Percentiles rank a stretch among this genome's conserved stretches.
Evolutionary conservation across 2,888 invertebrate genomes (phyloP).

Genomic region (Drosophila testacea): DNA sequence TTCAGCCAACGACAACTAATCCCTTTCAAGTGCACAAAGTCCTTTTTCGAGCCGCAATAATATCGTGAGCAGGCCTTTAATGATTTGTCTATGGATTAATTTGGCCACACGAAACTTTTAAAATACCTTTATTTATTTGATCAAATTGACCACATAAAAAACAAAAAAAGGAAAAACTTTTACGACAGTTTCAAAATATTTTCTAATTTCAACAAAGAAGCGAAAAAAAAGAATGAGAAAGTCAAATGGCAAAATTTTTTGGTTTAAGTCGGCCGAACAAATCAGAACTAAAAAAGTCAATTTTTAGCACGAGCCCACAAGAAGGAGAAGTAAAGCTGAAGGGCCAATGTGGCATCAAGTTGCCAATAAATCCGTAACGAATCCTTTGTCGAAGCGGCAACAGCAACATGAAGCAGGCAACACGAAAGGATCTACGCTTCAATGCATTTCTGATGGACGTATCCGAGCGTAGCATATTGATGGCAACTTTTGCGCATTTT

Average conservation of each 20-base stretch:
- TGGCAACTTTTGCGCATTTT: slow-evolving; percentile 81
- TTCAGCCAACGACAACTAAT: slow-evolving; percentile 50
- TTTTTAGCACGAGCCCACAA: slow-evolving; percentile 52
- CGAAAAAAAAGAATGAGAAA: not conserved
- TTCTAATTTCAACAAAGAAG: slow-evolving; percentile 22
- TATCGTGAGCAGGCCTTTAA: slow-evolving; percentile 36
- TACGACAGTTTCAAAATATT: slow-evolving; percentile 27
- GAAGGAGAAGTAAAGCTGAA: slow-evolving; percentile 24
- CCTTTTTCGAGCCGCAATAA: slow-evolving; percentile 53
- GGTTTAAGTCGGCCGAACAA: slow-evolving; percentile 27
- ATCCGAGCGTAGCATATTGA: slow-evolving; percentile 82
- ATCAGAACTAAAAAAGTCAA: slow-evolving; percentile 60
- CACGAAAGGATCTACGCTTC: slow-evolving; percentile 79
- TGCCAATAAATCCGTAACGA: slow-evolving; percentile 80
- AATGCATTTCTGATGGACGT: slow-evolving; percentile 80
- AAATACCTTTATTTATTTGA: slow-evolving; percentile 49
- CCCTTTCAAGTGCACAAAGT: slow-evolving; percentile 71
- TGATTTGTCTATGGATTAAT: slow-evolving; percentile 71
- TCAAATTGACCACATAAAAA: slow-evolving; percentile 54
- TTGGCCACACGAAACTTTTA: slow-evolving; percentile 47
- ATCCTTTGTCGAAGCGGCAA: slow-evolving; percentile 71
- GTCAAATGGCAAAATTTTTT: slow-evolving; percentile 2
- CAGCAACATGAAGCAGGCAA: slow-evolving; percentile 38
- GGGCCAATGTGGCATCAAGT: slow-evolving; percentile 55
- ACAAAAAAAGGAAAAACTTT: slow-evolving; percentile 19